Base-by-base conservation (phyloP, 2,113 vertebrate species). In the Origma solitaria region DNA sequence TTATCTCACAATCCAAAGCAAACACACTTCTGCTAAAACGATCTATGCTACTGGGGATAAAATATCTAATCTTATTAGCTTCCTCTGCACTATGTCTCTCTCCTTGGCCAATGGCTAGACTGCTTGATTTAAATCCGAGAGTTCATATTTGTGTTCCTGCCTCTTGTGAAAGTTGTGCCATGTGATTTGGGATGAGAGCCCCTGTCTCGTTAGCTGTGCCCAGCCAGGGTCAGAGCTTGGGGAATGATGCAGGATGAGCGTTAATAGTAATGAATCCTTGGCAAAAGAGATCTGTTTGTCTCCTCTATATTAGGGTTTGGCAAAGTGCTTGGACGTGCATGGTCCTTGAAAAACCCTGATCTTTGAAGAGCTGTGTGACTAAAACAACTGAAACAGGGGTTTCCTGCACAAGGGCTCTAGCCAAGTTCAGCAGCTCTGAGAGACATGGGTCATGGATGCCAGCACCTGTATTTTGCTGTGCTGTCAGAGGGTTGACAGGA, bases 1-100 rank as follows among this genome's bases (percentile, higher is more conserved):
- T 94, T 95, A 90, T 94, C 97, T 92, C 8, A 4, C 81, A 95
- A 90, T 88, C 92, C 96, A 97, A 96, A 94, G 84, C 75, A 97
- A 96, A 88, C 65, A 89, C 3, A 6, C 95, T 90, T 96, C 80
- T 90, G 89, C 60, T 94, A 96, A 86, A 87, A 92, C 86, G 91
- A 94, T 90, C 60, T 95, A 82, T 76, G 92, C 80, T 91, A 53
- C 86, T 54, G 92, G n/a, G 75, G 42, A 93, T 88, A 87, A 97
- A 82, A 68, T 92, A 86, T 40, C 80, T 96, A 80, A 94, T 93
- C 94, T 92, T 92, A 88, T 90, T 86, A 91, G 54, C 86, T 97
- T 87, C 91, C 77, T 92, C 86, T 78, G 87, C 81, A 31, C 80
- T 82, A 3, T 54, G 30, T 86, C 78, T 95, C 73, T 73, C 73